Evolutionary conservation across 2,888 invertebrate species (phyloP).

Genomic region (Cephonodes hylas): DNA sequence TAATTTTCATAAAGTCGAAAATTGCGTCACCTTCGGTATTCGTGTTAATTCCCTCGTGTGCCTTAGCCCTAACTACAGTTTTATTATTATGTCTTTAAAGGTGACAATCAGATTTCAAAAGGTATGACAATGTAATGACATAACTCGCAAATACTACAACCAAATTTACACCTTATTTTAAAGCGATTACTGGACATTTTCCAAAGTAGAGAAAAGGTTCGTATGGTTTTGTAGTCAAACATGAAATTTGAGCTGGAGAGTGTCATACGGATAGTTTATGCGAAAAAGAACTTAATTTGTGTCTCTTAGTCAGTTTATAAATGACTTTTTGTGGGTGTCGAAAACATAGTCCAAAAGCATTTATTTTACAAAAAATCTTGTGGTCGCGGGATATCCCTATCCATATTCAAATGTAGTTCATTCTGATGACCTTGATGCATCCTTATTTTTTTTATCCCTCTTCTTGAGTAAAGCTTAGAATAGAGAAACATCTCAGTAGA

Average conservation of each 20-base stretch:
- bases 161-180: slow-evolving; percentile 8
- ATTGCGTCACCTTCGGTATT: slow-evolving; percentile 14
- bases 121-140: slow-evolving; percentile 9
- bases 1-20: slow-evolving; percentile 14
- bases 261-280: slow-evolving; percentile 38
- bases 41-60: slow-evolving; percentile 16
- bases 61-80: slow-evolving; percentile 29
- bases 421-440: no score
- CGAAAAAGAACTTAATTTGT: slow-evolving; percentile 44
- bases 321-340: slow-evolving; percentile 15
- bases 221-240: not conserved
- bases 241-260: slow-evolving; percentile 30
- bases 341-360: not conserved
- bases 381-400: not conserved
- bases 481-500: no score
- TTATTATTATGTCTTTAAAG: slow-evolving; percentile 35
- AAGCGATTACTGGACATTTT: not conserved
- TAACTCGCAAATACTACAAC: not conserved
- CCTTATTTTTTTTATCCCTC: no score
- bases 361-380: not conserved
- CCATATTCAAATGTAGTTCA: no score
- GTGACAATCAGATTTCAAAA: slow-evolving; percentile 38
- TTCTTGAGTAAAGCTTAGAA: no score
- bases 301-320: slow-evolving; percentile 38
- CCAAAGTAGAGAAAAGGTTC: not conserved